Percentiles rank a stretch among this genome's conserved stretches.
Evolutionary conservation across 2,888 invertebrate species (phyloP).

Genomic region (Idaea straminata): DNA sequence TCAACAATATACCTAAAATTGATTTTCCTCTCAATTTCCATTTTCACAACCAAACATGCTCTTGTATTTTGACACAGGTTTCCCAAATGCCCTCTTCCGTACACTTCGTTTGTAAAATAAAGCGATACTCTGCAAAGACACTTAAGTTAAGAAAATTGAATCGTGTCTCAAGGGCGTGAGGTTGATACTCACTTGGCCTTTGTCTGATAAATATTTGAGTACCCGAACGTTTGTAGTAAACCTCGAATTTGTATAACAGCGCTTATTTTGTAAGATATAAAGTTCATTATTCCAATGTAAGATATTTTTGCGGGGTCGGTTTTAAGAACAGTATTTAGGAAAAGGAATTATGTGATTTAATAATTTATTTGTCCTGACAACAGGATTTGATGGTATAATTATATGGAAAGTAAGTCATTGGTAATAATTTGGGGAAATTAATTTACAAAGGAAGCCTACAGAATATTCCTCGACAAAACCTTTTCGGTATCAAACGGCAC

Average conservation of each 20-base stretch:
- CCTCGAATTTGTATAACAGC: neutral
- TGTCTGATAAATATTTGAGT: neutral
- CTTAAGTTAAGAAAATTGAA: neutral
- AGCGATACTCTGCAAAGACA: neutral
- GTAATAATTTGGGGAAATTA: neutral
- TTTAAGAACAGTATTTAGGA: conserved; percentile 1
- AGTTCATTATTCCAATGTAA: neutral
- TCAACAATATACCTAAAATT: neutral
- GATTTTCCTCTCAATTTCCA: neutral
- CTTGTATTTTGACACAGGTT: conserved; percentile 3
- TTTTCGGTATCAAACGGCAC: neutral
- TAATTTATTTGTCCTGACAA: neutral
- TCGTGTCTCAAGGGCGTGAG: neutral
- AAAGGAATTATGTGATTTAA: neutral
- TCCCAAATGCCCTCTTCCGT: neutral
- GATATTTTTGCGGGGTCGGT: neutral
- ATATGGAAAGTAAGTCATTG: neutral
- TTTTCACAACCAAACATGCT: conserved; percentile 8
- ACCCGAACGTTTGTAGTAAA: neutral
- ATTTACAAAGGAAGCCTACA: neutral
- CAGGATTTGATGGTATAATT: neutral
- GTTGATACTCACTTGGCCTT: neutral
- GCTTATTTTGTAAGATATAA: neutral
- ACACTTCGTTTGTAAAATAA: neutral
- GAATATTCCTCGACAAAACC: neutral